Evolutionary conservation across 2,888 invertebrate species (phyloP).

Genomic region (Dicroscelio sp.): DNA sequence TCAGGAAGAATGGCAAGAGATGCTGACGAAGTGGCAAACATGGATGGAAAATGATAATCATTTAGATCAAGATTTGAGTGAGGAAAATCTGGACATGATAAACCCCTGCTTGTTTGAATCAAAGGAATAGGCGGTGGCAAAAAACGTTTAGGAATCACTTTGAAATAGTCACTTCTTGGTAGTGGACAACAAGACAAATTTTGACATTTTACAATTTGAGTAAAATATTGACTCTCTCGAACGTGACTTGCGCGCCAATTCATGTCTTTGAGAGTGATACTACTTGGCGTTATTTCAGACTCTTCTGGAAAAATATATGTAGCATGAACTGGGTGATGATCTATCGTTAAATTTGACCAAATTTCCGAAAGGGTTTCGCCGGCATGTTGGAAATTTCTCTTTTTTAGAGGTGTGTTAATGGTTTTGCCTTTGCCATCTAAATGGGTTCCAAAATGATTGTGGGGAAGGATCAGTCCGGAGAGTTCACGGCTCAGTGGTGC

Average conservation of each 20-base stretch:
- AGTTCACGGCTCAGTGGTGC: conserved; percentile 86
- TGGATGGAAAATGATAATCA: neutral
- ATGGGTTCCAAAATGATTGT: conserved; percentile 87
- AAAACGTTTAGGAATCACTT: neutral
- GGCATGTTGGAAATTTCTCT: conserved; percentile 88
- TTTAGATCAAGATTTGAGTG: neutral
- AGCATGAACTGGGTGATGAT: conserved; percentile 80
- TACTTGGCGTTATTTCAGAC: neutral
- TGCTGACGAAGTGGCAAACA: neutral
- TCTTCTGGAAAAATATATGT: neutral
- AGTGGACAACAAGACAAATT: neutral
- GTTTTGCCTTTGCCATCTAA: conserved; percentile 86
- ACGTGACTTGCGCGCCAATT: neutral
- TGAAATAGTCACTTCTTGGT: neutral
- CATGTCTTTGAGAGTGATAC: neutral
- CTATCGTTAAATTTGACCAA: conserved; percentile 87
- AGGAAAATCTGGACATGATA: neutral
- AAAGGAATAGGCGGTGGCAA: neutral
- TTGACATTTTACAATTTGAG: neutral
- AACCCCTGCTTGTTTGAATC: neutral
- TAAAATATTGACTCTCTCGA: neutral
- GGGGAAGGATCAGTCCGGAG: conserved; percentile 86
- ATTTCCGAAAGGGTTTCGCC: conserved; percentile 88
- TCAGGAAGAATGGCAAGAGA: neutral
- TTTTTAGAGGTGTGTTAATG: conserved; percentile 88